phyloP scores from a whole-genome alignment of 2,888 invertebrate genomes.

The Troides oblongomaculatus region DNA sequence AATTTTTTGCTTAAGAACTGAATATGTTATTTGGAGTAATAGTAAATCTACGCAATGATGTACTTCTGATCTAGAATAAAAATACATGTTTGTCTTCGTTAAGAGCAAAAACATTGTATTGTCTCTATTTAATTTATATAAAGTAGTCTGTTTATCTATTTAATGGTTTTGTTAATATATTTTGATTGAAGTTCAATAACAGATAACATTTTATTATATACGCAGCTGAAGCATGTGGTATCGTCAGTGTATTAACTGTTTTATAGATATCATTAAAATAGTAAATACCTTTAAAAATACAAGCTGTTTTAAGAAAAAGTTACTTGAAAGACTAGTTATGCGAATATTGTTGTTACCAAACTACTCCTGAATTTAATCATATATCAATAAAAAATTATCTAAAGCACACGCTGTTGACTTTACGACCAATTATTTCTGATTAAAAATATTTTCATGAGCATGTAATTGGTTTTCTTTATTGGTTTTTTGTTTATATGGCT shows the following conservation, averaged over 20 bases:
- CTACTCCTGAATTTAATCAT: slow-evolving; percentile 1
- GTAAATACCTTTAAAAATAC: not conserved
- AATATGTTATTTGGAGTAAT: too few relatives aligned
- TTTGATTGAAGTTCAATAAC: too few relatives aligned
- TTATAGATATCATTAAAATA: not conserved
- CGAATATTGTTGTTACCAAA: slow-evolving; percentile 3
- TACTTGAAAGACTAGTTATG: not conserved
- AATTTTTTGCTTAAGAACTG: too few relatives aligned
- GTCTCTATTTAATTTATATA: too few relatives aligned
- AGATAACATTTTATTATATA: too few relatives aligned
- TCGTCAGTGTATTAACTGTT: not conserved
- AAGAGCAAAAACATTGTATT: too few relatives aligned
- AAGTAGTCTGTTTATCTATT: too few relatives aligned
- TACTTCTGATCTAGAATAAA: too few relatives aligned
- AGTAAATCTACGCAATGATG: too few relatives aligned
- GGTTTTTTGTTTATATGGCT: slow-evolving; percentile 59
- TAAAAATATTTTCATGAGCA: slow-evolving; percentile 56
- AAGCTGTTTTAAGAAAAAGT: not conserved
- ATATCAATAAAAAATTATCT: slow-evolving; percentile 23
- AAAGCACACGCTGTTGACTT: slow-evolving; percentile 25
- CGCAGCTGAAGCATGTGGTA: not conserved
- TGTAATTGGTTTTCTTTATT: slow-evolving; percentile 72
- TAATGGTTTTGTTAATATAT: too few relatives aligned
- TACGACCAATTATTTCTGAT: slow-evolving; percentile 35
- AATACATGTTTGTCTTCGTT: too few relatives aligned